Evolutionary conservation across 2,888 invertebrate species (phyloP).

Genomic region (Hydraecia micacea): DNA sequence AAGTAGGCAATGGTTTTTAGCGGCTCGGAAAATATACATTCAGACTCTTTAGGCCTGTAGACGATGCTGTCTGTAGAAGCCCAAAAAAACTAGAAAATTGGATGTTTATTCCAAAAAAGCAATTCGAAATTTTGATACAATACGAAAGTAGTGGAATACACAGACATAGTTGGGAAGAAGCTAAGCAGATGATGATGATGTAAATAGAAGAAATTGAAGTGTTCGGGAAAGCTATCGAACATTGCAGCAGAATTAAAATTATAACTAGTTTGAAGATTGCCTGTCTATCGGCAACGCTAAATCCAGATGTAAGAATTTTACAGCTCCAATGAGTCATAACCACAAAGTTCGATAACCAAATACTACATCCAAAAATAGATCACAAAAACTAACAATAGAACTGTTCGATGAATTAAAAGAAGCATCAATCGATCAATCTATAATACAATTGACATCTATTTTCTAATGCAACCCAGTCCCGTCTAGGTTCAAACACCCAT

Average conservation of each 20-base stretch:
- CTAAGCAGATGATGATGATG: background rate
- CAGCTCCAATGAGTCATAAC: slow-evolving; percentile 37
- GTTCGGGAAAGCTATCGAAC: background rate
- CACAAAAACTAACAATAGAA: slow-evolving; percentile 68
- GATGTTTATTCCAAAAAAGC: background rate
- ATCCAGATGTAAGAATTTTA: slow-evolving; percentile 50
- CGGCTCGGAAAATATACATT: background rate
- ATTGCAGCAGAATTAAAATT: slow-evolving; percentile 23
- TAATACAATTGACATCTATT: slow-evolving; percentile 61
- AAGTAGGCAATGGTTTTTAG: background rate
- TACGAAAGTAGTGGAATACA: background rate
- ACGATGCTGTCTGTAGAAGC: background rate
- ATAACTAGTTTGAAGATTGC: slow-evolving; percentile 7
- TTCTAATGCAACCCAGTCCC: slow-evolving; percentile 57
- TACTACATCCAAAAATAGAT: slow-evolving; percentile 58
- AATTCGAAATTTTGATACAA: too few species aligned
- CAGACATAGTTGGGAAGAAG: background rate
- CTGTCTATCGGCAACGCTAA: slow-evolving; percentile 14
- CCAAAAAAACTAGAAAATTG: background rate
- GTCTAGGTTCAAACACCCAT: slow-evolving; percentile 44
- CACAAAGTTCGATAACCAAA: slow-evolving; percentile 56
- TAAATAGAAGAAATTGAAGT: background rate
- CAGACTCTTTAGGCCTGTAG: background rate
- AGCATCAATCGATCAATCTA: slow-evolving; percentile 55
- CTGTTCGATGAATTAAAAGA: slow-evolving; percentile 65